These are phyloP conservation scores for Dynastes grantii DNA, from an alignment of 2,888 invertebrate genomes.

Conservation along the genomic window DNA sequence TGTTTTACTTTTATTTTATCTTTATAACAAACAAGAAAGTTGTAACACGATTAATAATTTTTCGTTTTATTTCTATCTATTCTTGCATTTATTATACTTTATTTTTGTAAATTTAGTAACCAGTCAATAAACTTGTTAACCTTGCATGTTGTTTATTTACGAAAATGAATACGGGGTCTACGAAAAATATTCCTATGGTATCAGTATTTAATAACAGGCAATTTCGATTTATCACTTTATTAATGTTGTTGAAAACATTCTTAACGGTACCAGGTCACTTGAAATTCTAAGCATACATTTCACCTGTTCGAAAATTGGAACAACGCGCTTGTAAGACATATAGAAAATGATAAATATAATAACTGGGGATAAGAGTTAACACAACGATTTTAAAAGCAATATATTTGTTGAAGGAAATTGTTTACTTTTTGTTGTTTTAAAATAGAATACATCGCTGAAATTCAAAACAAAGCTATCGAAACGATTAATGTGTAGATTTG, in stretches of 20 bases:
- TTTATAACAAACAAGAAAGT: no score
- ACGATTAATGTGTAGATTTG: no score
- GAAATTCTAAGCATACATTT: neutral
- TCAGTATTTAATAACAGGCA: neutral
- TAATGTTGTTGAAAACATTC: neutral
- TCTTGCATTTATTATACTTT: constrained; percentile 1
- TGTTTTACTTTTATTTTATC: no score
- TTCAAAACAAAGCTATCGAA: no score
- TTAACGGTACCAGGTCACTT: constrained; percentile 2
- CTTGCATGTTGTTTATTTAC: constrained; percentile 29
- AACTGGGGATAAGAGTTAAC: no score
- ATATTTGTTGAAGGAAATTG: no score
- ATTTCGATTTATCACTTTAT: no score
- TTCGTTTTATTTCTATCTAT: neutral
- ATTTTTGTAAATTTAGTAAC: constrained; percentile 21
- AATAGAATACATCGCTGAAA: no score
- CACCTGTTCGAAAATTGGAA: constrained; percentile 12
- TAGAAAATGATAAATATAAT: no score
- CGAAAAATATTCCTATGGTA: neutral
- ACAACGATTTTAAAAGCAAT: no score
- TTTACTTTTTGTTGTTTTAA: no score
- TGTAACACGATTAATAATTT: no score
- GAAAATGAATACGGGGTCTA: constrained; percentile 17
- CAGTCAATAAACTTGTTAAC: constrained; percentile 42
- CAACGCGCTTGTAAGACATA: neutral